Evolutionary conservation across 2,797 vertebrate species (phyloP).

Genomic region (Notoglanidium macrostoma): DNA sequence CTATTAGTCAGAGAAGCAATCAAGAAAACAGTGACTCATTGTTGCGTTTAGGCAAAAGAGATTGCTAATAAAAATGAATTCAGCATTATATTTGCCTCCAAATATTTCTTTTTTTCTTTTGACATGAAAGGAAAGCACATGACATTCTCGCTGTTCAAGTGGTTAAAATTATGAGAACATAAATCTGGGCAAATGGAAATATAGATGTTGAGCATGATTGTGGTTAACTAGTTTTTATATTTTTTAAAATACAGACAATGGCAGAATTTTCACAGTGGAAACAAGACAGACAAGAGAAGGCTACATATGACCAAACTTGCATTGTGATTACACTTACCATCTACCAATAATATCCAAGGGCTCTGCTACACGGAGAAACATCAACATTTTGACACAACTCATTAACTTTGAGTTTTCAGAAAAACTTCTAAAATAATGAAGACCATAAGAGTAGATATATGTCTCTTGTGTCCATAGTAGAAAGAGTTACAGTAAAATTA

Average conservation of each 20-base stretch:
- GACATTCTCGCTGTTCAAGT: not conserved
- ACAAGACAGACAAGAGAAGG: not conserved
- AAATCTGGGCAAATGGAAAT: not conserved
- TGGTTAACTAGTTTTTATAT: not conserved
- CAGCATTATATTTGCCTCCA: not conserved
- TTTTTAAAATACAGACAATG: not conserved
- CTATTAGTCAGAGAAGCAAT: not conserved
- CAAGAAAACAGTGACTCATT: not conserved
- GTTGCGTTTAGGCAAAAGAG: slow-evolving; percentile 11
- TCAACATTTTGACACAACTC: not conserved
- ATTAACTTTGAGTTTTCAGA: not conserved
- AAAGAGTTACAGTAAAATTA: not conserved
- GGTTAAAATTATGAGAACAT: not conserved
- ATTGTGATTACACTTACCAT: not conserved
- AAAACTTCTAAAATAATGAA: not conserved
- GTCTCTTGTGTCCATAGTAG: not conserved
- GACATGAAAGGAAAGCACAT: not conserved
- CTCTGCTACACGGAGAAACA: not conserved
- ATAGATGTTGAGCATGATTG: not conserved
- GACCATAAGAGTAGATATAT: not conserved
- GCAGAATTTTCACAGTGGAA: not conserved
- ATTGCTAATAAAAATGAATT: not conserved
- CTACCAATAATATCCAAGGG: not conserved
- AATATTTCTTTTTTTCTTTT: not conserved
- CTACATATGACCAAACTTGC: not conserved